Percentiles rank a stretch among this genome's conserved stretches.
Evolutionary conservation across 35 echinoderm and acorn worm genomes (phyloP).

Genomic region (Ophiothrix spiculata): DNA sequence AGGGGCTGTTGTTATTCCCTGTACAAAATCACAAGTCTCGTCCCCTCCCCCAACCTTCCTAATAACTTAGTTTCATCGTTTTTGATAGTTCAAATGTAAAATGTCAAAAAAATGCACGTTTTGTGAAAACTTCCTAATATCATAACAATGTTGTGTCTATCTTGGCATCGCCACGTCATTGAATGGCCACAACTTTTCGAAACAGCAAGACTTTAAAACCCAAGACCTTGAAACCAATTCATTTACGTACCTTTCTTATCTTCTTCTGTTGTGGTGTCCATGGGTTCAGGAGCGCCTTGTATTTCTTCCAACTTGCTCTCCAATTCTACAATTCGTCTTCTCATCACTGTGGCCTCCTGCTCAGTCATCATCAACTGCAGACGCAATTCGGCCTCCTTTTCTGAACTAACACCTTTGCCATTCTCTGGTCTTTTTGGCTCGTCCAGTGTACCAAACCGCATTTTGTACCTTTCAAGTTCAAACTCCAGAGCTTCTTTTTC

Average conservation of each 20-base stretch:
- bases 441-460: conserved; percentile 96
- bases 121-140: too few relatives aligned
- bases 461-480: conserved; percentile 89
- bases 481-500: conserved; percentile 91
- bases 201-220: background rate
- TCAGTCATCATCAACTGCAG: conserved; percentile 92
- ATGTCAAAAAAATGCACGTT: too few relatives aligned
- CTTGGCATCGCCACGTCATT: too few relatives aligned
- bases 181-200: too few relatives aligned
- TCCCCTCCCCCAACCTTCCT: too few relatives aligned
- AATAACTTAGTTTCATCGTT: too few relatives aligned
- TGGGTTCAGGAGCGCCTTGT: conserved; percentile 61
- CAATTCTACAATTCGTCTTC: conserved; percentile 69
- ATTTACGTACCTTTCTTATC: background rate
- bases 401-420: conserved; percentile 70
- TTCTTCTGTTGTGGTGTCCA: background rate
- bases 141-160: too few relatives aligned
- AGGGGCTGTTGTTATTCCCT: too few relatives aligned
- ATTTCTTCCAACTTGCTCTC: conserved; percentile 83
- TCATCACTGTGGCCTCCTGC: conserved; percentile 86
- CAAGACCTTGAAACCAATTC: background rate
- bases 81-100: too few relatives aligned
- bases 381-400: conserved; percentile 94
- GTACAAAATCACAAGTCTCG: too few relatives aligned
- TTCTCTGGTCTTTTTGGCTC: conserved; percentile 72